Percentiles rank a stretch among this genome's conserved stretches.
phyloP scores from a whole-genome alignment of 2,888 invertebrate genomes.

The Drosophila limbata region DNA sequence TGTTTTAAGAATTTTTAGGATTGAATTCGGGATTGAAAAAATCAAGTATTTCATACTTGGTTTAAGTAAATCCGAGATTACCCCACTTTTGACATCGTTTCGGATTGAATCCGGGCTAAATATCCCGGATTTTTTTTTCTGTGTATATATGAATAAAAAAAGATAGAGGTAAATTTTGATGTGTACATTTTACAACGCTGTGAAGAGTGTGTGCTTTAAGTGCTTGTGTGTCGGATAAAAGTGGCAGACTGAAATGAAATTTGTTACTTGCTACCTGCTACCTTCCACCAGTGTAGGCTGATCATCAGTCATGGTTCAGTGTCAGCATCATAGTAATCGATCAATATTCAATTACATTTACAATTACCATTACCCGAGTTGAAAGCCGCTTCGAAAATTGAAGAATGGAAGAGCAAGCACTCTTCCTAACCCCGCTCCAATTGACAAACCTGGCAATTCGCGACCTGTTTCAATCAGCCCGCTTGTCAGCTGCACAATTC shows the following conservation, averaged over 20 bases:
- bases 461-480: conserved; percentile 40
- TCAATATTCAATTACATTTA: conserved; percentile 70
- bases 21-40: too few species aligned
- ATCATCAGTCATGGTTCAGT: conserved; percentile 65
- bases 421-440: conserved; percentile 1
- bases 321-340: conserved; percentile 59
- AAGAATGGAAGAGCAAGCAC: neutral
- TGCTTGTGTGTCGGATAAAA: conserved; percentile 36
- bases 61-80: too few species aligned
- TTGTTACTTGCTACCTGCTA: conserved; percentile 28
- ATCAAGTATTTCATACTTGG: too few species aligned
- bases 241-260: conserved; percentile 46
- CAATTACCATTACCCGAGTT: conserved; percentile 53
- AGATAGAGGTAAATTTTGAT: conserved; percentile 51
- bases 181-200: conserved; percentile 57
- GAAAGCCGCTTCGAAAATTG: conserved; percentile 38
- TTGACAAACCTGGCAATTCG: conserved; percentile 44
- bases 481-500: conserved; percentile 38
- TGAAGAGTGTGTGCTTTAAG: conserved; percentile 33
- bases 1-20: too few species aligned
- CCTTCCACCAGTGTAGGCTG: conserved; percentile 3
- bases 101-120: too few species aligned
- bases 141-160: conserved; percentile 5
- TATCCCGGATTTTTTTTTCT: too few species aligned
- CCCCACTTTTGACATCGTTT: too few species aligned